Percentiles rank a stretch among this genome's conserved stretches.
phyloP scores from a whole-genome alignment of 2,113 vertebrate species.

The Megaceryle torquata region DNA sequence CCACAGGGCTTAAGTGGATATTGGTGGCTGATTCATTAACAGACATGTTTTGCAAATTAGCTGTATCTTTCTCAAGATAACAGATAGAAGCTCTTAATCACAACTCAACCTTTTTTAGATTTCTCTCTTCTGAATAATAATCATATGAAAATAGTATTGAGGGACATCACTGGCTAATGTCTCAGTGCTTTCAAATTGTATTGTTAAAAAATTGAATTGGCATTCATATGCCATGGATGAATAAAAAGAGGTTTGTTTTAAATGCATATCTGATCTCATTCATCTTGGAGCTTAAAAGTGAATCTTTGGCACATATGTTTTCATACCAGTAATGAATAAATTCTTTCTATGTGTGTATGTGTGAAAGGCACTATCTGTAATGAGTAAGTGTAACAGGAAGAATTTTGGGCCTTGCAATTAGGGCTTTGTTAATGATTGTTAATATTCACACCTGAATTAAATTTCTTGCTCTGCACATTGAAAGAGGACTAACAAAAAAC shows the following conservation, averaged over 20 bases:
- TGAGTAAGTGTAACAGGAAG: neutral
- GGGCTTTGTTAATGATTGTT: neutral
- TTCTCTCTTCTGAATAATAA: neutral
- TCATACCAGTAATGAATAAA: neutral
- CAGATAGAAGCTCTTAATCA: neutral
- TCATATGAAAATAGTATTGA: neutral
- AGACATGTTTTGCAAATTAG: neutral
- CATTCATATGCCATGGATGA: rapidly evolving
- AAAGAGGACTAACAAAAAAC: neutral
- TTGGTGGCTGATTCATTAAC: neutral
- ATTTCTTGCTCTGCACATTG: neutral
- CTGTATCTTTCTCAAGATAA: neutral
- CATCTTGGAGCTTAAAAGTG: neutral
- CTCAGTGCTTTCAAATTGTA: neutral
- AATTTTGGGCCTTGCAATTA: neutral
- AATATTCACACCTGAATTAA: neutral
- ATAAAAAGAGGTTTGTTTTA: neutral
- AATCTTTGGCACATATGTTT: neutral
- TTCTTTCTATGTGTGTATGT: rapidly evolving
- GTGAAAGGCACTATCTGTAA: neutral
- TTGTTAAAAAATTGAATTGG: neutral
- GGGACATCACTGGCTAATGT: neutral
- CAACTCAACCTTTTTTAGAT: neutral
- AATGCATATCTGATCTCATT: neutral
- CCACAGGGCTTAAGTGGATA: neutral